phyloP scores from a whole-genome alignment of 1,140 invertebrate genomes.

The Drosophila cardini region DNA sequence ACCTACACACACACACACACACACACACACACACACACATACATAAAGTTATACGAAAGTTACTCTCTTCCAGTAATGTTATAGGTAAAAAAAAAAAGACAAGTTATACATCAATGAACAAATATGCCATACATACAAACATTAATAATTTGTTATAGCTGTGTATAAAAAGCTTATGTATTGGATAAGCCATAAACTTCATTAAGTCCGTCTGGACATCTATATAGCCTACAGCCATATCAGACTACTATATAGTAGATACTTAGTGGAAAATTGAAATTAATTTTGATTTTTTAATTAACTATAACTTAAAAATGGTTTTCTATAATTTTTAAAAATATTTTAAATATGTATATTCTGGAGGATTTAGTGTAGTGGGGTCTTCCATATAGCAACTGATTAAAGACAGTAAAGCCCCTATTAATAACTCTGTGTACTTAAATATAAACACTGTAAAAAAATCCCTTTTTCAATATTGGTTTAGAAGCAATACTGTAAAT shows the following conservation, averaged over 20 bases:
- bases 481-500: too few species aligned
- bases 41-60: conserved; percentile 21
- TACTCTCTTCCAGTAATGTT: conserved; percentile 29
- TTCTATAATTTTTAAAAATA: not conserved
- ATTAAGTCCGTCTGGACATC: not conserved
- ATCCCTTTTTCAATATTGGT: not conserved
- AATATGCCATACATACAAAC: conserved; percentile 10
- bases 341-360: not conserved
- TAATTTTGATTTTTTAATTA: conserved; percentile 9
- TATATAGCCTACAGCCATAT: conserved; percentile 10
- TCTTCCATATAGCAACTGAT: conserved; percentile 8
- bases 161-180: not conserved
- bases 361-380: not conserved
- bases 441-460: not conserved
- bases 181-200: not conserved
- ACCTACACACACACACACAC: conserved; percentile 8
- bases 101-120: conserved; percentile 10
- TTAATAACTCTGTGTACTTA: conserved; percentile 3
- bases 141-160: conserved; percentile 1
- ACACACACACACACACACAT: not conserved
- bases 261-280: conserved; percentile 1
- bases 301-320: not conserved
- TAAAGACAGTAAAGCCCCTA: not conserved
- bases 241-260: conserved; percentile 2
- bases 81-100: conserved; percentile 25